These are phyloP conservation scores for Azorinus chamasolen DNA, from an alignment of 2,888 invertebrate species.

Conservation along the genomic window DNA sequence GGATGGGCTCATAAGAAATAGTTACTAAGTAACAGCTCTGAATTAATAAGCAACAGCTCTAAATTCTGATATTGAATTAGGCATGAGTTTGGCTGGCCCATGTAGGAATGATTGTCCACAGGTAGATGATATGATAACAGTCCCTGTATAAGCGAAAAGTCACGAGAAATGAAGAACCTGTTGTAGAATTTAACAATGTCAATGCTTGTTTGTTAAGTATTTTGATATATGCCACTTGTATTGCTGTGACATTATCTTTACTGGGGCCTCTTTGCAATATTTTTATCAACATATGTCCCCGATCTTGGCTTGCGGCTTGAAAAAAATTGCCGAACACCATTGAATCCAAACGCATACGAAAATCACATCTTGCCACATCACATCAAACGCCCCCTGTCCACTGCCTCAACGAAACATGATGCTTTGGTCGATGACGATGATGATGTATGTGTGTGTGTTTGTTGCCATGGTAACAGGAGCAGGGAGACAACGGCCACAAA, in stretches of 20 bases:
- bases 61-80: too few species aligned
- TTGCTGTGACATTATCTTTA: constrained; percentile 74
- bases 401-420: not conserved
- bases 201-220: too few species aligned
- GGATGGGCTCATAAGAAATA: too few species aligned
- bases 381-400: constrained; percentile 21
- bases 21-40: too few species aligned
- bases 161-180: too few species aligned
- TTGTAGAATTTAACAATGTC: too few species aligned
- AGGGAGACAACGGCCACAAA: constrained; percentile 89
- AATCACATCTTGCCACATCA: constrained; percentile 31
- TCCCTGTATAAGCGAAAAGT: too few species aligned
- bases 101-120: too few species aligned
- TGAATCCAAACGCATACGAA: constrained; percentile 24
- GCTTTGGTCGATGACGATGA: constrained; percentile 7
- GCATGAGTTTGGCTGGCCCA: too few species aligned
- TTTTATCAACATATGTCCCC: constrained; percentile 76
- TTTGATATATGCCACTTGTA: too few species aligned
- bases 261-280: constrained; percentile 75
- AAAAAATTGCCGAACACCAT: constrained; percentile 54
- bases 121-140: too few species aligned
- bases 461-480: constrained; percentile 57
- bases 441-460: constrained; percentile 9
- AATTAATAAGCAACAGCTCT: too few species aligned
- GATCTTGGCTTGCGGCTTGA: constrained; percentile 67